Evolutionary conservation across 1,140 invertebrate genomes (phyloP).

Genomic region (Bilobella aurantiaca): DNA sequence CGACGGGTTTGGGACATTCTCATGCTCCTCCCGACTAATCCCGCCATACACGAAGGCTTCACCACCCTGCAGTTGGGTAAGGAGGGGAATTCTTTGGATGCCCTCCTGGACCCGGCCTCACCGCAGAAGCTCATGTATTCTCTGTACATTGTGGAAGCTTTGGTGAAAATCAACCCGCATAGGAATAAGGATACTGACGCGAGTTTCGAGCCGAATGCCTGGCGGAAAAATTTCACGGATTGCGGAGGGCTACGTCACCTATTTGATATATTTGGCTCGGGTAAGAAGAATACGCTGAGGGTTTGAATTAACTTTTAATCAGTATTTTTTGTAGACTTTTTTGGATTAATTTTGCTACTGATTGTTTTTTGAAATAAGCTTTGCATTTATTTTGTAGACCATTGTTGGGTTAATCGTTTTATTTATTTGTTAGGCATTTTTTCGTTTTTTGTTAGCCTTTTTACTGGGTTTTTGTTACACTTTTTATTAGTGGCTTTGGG

Average conservation of each 20-base stretch:
- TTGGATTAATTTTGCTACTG: no score
- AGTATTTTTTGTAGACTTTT: no score
- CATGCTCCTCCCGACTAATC: slow-evolving; percentile 78
- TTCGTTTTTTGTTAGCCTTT: no score
- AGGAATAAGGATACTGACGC: no score
- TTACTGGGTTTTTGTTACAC: no score
- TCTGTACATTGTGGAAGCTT: slow-evolving; percentile 77
- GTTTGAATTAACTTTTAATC: no score
- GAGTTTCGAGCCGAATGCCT: slow-evolving; percentile 37
- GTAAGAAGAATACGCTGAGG: no score
- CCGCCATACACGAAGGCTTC: slow-evolving; percentile 69
- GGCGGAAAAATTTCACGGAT: slow-evolving; percentile 70
- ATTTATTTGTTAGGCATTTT: no score
- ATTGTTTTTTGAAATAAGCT: no score
- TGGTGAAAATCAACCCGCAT: slow-evolving; percentile 39
- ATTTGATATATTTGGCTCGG: slow-evolving; percentile 84
- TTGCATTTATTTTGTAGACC: no score
- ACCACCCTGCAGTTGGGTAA: slow-evolving; percentile 49
- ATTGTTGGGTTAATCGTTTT: no score
- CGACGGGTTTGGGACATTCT: slow-evolving; percentile 86
- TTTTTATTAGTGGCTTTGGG: no score
- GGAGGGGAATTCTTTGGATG: slow-evolving; percentile 44
- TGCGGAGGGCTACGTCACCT: slow-evolving; percentile 74
- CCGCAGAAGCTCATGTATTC: slow-evolving; percentile 92
- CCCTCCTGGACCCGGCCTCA: slow-evolving; percentile 70